Evolutionary conservation across 2,113 vertebrate genomes (phyloP).

Genomic region (Hypomesus transpacificus): DNA sequence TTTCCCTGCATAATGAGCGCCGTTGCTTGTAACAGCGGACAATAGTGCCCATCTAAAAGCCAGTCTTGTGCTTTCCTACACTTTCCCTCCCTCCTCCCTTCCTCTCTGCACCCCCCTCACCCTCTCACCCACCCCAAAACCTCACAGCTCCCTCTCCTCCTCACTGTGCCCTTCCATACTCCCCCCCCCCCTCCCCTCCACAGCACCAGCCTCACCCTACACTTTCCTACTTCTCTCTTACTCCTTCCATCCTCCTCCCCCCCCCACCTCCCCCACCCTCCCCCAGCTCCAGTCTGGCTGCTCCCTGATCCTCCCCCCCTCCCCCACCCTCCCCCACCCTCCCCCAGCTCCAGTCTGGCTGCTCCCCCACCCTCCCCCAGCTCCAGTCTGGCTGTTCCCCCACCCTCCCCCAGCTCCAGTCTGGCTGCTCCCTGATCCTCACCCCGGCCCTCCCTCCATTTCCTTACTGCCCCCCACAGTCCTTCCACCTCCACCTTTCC

Average conservation of each 20-base stretch:
- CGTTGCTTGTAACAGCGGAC: conserved; percentile 76
- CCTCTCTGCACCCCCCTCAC: neutral
- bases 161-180: neutral
- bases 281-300: no score
- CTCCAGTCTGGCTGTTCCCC: no score
- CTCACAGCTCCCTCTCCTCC: neutral
- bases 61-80: conserved; percentile 34
- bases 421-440: no score
- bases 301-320: neutral
- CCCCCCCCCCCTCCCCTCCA: conserved; percentile 5
- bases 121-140: neutral
- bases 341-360: no score
- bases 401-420: no score
- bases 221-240: conserved; percentile 48
- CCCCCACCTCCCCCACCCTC: neutral
- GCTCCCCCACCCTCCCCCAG: neutral
- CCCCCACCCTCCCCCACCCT: neutral
- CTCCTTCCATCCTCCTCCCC: neutral
- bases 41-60: conserved; percentile 75
- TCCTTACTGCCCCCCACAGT: conserved; percentile 40
- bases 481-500: neutral
- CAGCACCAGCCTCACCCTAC: conserved; percentile 22
- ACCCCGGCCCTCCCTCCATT: neutral
- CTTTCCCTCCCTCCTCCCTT: neutral
- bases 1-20: conserved; percentile 72